Evolutionary conservation across 2,888 invertebrate species (phyloP).

Genomic region (Agriopis marginaria): DNA sequence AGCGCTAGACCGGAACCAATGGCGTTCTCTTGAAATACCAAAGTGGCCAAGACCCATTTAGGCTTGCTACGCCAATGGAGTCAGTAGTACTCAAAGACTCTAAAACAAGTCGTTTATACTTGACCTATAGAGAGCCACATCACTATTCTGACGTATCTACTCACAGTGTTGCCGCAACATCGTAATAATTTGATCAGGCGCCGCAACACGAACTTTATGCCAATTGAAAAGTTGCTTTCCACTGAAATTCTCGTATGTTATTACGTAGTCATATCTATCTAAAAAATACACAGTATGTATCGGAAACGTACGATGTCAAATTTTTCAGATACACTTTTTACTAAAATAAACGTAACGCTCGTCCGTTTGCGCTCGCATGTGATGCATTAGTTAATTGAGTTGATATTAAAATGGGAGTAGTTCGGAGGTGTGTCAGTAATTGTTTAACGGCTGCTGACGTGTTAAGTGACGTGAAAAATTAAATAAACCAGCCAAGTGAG

Average conservation of each 20-base stretch:
- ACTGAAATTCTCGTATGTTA: slow-evolving; percentile 55
- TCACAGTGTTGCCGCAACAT: slow-evolving; percentile 68
- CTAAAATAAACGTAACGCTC: slow-evolving; percentile 19
- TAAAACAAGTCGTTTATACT: neutral
- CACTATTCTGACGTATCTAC: slow-evolving; percentile 59
- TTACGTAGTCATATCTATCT: neutral
- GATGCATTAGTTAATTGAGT: slow-evolving; percentile 38
- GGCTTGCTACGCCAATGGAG: too few species aligned
- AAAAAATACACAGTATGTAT: neutral
- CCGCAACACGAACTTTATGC: slow-evolving; percentile 55
- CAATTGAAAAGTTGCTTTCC: slow-evolving; percentile 67
- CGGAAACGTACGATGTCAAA: neutral
- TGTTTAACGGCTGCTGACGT: slow-evolving; percentile 23
- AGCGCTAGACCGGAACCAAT: too few species aligned
- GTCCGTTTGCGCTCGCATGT: slow-evolving; percentile 9
- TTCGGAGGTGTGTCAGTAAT: slow-evolving; percentile 27
- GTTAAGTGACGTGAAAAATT: slow-evolving; percentile 16
- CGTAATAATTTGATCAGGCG: slow-evolving; percentile 84
- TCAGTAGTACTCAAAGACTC: neutral
- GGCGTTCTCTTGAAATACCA: too few species aligned
- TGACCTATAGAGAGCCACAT: slow-evolving; percentile 8
- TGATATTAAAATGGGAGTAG: slow-evolving; percentile 31
- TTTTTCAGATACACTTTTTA: slow-evolving; percentile 19
- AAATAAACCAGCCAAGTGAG: too few species aligned
- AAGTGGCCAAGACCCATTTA: too few species aligned